Percentiles rank a stretch among this genome's conserved stretches.
Evolutionary conservation across 2,797 vertebrate species (phyloP).

Genomic region (Muraenolepis orangiensis): DNA sequence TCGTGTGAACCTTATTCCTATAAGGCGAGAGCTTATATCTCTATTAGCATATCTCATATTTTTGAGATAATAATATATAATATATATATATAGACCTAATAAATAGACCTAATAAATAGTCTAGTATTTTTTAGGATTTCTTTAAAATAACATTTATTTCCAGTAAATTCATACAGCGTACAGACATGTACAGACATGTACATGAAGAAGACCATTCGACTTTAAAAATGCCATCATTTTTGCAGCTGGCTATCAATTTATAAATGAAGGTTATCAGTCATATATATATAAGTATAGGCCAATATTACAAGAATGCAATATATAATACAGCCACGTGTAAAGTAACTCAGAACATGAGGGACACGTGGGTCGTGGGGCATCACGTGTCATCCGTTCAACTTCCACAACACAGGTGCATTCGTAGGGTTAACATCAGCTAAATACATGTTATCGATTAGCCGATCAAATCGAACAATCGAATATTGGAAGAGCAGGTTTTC

Average conservation of each 20-base stretch:
- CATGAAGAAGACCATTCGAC: conserved; percentile 74
- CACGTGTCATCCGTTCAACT: conserved; percentile 69
- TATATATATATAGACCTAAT: background rate
- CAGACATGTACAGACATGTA: conserved; percentile 79
- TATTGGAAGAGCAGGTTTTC: conserved; percentile 15
- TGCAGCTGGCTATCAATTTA: conserved; percentile 62
- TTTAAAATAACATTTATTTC: conserved; percentile 99
- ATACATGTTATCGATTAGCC: conserved; percentile 61
- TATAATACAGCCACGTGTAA: conserved; percentile 72
- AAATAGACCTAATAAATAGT: background rate
- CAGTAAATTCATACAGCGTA: conserved; percentile 87
- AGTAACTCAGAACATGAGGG: conserved; percentile 44
- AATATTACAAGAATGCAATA: conserved; percentile 68
- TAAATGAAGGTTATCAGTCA: conserved; percentile 79
- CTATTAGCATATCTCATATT: no score
- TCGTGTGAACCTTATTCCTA: no score
- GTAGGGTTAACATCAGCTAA: conserved; percentile 52
- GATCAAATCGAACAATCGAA: conserved; percentile 71
- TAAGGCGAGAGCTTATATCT: no score
- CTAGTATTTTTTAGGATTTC: conserved; percentile 19
- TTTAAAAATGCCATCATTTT: conserved; percentile 65
- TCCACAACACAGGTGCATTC: conserved; percentile 71
- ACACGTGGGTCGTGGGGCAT: conserved; percentile 49
- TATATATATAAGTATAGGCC: conserved; percentile 73
- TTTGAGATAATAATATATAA: background rate